Evolutionary conservation across 53 echinoderm and acorn worm genomes (phyloP), one percentile per base, ranked within the genome.

Genomic region (Hippasteria phrygiana): DNA sequence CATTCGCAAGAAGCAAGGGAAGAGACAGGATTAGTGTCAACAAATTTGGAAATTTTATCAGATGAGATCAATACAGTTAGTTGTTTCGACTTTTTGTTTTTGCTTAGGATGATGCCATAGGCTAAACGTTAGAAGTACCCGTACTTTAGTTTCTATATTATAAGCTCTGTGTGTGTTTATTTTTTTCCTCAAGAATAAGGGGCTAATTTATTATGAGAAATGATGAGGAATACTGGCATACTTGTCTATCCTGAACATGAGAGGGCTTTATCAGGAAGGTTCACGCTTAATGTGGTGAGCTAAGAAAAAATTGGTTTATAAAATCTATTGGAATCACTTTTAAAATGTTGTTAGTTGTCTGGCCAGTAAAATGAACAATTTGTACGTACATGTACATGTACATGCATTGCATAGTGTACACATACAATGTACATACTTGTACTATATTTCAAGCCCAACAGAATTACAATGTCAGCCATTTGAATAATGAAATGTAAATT

Each of bases 41-140:
- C 43, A 65, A 43, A 27, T 45, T 63, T 64, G 43, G 47, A 65
- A 63, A 81, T 64, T 47, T 81, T 64, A 2, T 32, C 56, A 16
- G 47, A 43, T 9, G 26, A 40, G 43, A 81, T 64, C 64, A 78
- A 78, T 78, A 78, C 8, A 59, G 12, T 59, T 77, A 39, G 11
- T 17, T 22, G 11, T 51, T 55, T 28, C 4, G 11, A n/a, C 32
- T 16, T n/a, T n/a, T 12, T 5, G 26, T 28, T 16, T 47, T 29
- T 29, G 76, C 13, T 18, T 34, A 5, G 76, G 76, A 6, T 18
- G 72, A 43, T 3, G 42, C 22, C 34, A 4, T 14, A 1, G 11
- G 73, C 42, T 42, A 0, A 41, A 73, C 10, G 71, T 71, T 3
- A 13, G 55, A 17, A 13, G 18, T 55, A n/a, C n/a, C n/a, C n/a